Evolutionary conservation across 2,888 invertebrate species (phyloP), one percentile per base, ranked within the genome.

Genomic region (Epirrita christyi): DNA sequence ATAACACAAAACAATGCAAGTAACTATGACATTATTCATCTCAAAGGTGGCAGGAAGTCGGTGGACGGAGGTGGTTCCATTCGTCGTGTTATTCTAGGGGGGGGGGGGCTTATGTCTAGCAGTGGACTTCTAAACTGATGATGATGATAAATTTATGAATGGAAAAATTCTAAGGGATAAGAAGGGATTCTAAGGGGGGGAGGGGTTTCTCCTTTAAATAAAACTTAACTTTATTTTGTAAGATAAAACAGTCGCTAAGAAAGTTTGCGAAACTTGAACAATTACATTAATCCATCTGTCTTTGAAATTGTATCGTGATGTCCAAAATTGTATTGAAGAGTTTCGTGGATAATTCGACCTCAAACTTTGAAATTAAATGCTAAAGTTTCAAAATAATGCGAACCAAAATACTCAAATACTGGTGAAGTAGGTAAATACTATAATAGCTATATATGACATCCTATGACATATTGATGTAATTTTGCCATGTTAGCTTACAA

Each of bases 281-380:
- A 64, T 67, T 66, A 66, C 62, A 64, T 66, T 61, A 64, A 64
- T 67, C 64, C 61, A 58, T 67, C 64, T 64, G 66, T 66, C 66
- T 66, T 64, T 61, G 59, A 61, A 59, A 61, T 63, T 64, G 61
- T 64, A 64, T 63, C 55, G 49, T 43, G 48, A 59, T 59, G 67
- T 63, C 64, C 61, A 54, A 64, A 67, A 64, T 67, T 61, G 63
- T 67, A 63, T 67, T 63, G 63, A 48, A 46, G 59, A 52, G 50
- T 59, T 58, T 44, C 47, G 34, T 54, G 56, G 52, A 59, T 59
- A 49, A 57, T 34, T 59, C 54, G 44, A 61, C 63, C 61, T 55
- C 58, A 54, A 59, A 58, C 41, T 59, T 53, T 54, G 42, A 46
- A 56, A 56, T 56, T 37, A 60, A 53, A 52, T 47, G 47, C 36